Percentiles rank a stretch among this genome's conserved stretches.
These are phyloP conservation scores for Apus apus DNA, from an alignment of 2,113 vertebrate genomes.

Conservation along the genomic window DNA sequence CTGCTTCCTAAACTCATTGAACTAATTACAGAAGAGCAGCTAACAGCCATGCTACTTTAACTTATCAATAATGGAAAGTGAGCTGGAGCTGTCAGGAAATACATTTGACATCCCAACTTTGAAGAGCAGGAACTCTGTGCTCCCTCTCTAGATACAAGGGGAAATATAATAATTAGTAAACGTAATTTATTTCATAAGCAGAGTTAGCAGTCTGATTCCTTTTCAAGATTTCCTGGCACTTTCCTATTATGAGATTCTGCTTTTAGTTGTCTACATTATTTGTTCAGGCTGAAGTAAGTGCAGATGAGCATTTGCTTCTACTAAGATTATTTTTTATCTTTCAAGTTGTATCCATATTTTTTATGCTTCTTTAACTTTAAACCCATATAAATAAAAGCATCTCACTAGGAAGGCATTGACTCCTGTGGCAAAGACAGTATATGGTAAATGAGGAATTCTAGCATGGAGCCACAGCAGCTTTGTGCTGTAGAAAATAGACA, in stretches of 20 bases:
- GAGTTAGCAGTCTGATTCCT: constrained; percentile 33
- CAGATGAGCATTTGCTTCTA: constrained; percentile 16
- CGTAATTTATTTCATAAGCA: constrained; percentile 54
- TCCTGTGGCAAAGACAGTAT: not conserved
- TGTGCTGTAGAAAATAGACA: not conserved
- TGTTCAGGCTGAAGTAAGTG: constrained; percentile 25
- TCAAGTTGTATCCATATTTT: not conserved
- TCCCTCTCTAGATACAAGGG: not conserved
- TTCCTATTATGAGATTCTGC: constrained; percentile 10
- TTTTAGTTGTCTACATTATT: constrained; percentile 26
- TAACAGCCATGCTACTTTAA: constrained; percentile 10
- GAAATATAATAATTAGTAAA: constrained; percentile 60
- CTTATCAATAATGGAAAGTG: constrained; percentile 49
- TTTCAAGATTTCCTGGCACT: constrained; percentile 45
- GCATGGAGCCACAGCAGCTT: not conserved
- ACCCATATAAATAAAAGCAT: constrained; percentile 29
- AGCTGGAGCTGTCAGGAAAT: constrained; percentile 53
- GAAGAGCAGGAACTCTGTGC: constrained; percentile 16
- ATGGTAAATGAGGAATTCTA: not conserved
- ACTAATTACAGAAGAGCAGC: constrained; percentile 26
- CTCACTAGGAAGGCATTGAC: not conserved
- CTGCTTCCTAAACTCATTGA: constrained; percentile 30
- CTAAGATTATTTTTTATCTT: not conserved
- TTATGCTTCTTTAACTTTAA: not conserved
- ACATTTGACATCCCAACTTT: constrained; percentile 27